Evolutionary conservation across 2,113 vertebrate genomes (phyloP).

Genomic region (Corythornis cristatus): DNA sequence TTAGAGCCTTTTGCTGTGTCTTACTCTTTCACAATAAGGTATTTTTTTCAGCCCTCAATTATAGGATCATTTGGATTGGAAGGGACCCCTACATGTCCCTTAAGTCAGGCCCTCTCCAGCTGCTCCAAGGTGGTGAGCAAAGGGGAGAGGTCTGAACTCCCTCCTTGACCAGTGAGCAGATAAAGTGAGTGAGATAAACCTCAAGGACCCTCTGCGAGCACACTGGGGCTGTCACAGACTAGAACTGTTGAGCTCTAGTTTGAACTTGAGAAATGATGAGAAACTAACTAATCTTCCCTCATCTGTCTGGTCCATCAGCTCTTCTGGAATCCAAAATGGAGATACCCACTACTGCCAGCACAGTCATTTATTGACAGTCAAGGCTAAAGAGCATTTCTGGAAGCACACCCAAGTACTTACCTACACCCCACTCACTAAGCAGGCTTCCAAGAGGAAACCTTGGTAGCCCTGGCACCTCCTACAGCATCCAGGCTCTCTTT

Average conservation of each 20-base stretch:
- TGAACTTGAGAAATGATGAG: background rate
- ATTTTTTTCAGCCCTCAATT: background rate
- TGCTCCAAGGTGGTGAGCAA: background rate
- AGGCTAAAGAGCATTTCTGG: background rate
- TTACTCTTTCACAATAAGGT: background rate
- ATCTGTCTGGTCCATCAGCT: background rate
- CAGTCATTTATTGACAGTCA: background rate
- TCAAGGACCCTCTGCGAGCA: background rate
- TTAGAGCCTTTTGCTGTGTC: background rate
- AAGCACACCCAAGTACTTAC: background rate
- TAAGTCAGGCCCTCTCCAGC: background rate
- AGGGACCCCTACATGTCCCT: background rate
- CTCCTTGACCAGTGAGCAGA: background rate
- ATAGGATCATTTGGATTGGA: background rate
- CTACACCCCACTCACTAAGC: background rate
- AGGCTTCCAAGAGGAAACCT: background rate
- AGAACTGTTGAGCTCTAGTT: background rate
- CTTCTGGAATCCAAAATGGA: background rate
- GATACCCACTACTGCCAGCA: background rate
- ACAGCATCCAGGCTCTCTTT: background rate
- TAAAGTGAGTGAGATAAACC: background rate
- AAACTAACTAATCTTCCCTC: background rate
- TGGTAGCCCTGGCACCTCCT: background rate
- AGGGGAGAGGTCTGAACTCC: background rate
- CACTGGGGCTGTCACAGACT: background rate